These are phyloP conservation scores for Synanthedon myopaeformis DNA, from an alignment of 2,888 invertebrate genomes.

Conservation along the genomic window DNA sequence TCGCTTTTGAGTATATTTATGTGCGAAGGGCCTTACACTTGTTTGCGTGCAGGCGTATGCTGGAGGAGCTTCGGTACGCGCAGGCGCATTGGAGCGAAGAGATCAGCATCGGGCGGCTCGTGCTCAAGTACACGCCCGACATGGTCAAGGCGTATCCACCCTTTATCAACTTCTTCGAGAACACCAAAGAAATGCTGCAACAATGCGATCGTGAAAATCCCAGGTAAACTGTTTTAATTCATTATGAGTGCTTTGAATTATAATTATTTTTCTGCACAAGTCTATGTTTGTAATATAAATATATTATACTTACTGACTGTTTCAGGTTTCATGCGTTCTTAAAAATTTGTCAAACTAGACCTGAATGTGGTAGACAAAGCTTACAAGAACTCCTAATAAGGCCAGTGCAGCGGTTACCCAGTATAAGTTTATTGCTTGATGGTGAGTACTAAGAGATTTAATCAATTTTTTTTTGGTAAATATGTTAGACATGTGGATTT, in stretches of 20 bases:
- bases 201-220: conserved; percentile 94
- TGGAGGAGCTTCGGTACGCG: conserved; percentile 74
- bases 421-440: conserved; percentile 92
- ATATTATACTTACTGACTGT: conserved; percentile 7
- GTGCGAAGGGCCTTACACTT: not conserved
- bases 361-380: conserved; percentile 96
- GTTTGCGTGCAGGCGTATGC: conserved; percentile 59
- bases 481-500: too few species aligned
- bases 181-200: conserved; percentile 92
- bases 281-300: not conserved
- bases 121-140: conserved; percentile 88
- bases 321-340: conserved; percentile 94
- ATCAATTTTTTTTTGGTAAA: too few species aligned
- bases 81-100: conserved; percentile 90
- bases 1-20: not conserved
- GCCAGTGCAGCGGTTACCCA: conserved; percentile 97
- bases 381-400: conserved; percentile 96
- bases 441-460: conserved; percentile 67
- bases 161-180: conserved; percentile 98
- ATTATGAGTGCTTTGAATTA: too few species aligned
- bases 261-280: not conserved
- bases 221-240: conserved; percentile 42
- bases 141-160: conserved; percentile 96
- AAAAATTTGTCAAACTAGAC: conserved; percentile 93
- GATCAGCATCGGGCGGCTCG: conserved; percentile 86